Evolutionary conservation across 1,140 invertebrate species (phyloP), one percentile per base, ranked within the genome.

Genomic region (Orchesella cincta): DNA sequence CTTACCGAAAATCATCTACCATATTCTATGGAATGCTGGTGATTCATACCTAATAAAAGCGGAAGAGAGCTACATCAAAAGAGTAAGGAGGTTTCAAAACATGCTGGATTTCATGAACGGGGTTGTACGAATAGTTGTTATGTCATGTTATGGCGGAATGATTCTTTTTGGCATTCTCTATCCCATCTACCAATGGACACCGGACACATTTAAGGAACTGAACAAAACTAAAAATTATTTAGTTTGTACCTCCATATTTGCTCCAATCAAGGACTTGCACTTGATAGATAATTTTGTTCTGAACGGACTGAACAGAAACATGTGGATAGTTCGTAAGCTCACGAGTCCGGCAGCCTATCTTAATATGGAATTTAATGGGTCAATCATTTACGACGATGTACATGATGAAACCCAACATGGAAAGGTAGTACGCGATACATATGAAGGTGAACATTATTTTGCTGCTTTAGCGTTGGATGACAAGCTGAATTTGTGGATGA

Each of bases 141-240:
- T 31, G 2, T 71, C 67, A 28, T 16, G 16, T 16, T 71, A 71
- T 29, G 31, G 67, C 31, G 67, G 67, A 8, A 71, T 71, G 67
- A 33, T 71, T 20, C 31, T 71, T 20, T 31, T 71, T 8, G 23
- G 26, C 3, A 31, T 71, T 12, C 67, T 71, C 12, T 31, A 34
- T 23, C 67, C 67, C 2, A 5, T 71, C 8, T 33, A 71, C 34
- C 3, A 16, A 3, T 71, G 67, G 67, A 71, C 29, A 18, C 67
- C 67, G 2, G 23, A 33, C 18, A 28, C 67, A 33, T 71, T 71
- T 29, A 31, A 8, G 1, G 67, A 71, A 71, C 67, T 71, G 18
- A 71, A 71, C 26, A 16, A 8, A 3, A 71, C 67, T 18, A 71
- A 12, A 31, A 33, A 71, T 26, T 71, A 34, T 26, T 28, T 28